Evolutionary conservation across 2,888 invertebrate genomes (phyloP).

Genomic region (Drosophila anceps): DNA sequence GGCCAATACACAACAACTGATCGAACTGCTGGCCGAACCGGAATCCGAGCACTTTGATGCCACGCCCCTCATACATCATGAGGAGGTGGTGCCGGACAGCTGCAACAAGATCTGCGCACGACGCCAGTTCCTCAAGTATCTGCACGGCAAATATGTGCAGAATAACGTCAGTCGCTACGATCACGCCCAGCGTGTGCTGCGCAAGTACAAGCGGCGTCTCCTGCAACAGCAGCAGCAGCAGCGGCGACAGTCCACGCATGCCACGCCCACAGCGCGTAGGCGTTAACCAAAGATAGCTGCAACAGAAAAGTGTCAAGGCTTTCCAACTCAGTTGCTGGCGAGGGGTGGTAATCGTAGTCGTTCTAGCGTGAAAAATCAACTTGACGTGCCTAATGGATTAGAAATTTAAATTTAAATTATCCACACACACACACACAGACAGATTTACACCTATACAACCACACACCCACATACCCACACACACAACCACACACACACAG

Average conservation of each 20-base stretch:
- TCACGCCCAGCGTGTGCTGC: slow-evolving; percentile 83
- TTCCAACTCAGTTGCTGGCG: slow-evolving; percentile 5
- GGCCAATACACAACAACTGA: slow-evolving; percentile 68
- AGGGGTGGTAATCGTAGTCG: slow-evolving; percentile 12
- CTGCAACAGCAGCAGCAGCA: slow-evolving; percentile 21
- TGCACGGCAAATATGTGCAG: slow-evolving; percentile 84
- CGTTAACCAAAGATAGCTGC: slow-evolving; percentile 24
- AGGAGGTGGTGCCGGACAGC: slow-evolving; percentile 84
- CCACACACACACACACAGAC: slow-evolving; percentile 38
- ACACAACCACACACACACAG: slow-evolving; percentile 18
- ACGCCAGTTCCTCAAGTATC: slow-evolving; percentile 83
- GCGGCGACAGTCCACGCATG: slow-evolving; percentile 2
- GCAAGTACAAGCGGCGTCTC: slow-evolving; percentile 80
- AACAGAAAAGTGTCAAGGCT: not conserved
- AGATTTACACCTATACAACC: slow-evolving; percentile 18
- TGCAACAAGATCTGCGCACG: slow-evolving; percentile 69
- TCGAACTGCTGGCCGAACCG: slow-evolving; percentile 66
- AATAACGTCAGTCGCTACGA: slow-evolving; percentile 81
- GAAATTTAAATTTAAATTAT: slow-evolving; percentile 52
- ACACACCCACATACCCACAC: slow-evolving; percentile 14
- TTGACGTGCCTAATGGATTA: slow-evolving; percentile 69
- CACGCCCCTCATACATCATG: slow-evolving; percentile 82
- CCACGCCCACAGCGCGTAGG: slow-evolving; percentile 7
- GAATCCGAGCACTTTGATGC: slow-evolving; percentile 57
- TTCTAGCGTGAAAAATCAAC: slow-evolving; percentile 31